Evolutionary conservation across 2,797 vertebrate species (phyloP).

Genomic region (Eurystomus glaucurus): DNA sequence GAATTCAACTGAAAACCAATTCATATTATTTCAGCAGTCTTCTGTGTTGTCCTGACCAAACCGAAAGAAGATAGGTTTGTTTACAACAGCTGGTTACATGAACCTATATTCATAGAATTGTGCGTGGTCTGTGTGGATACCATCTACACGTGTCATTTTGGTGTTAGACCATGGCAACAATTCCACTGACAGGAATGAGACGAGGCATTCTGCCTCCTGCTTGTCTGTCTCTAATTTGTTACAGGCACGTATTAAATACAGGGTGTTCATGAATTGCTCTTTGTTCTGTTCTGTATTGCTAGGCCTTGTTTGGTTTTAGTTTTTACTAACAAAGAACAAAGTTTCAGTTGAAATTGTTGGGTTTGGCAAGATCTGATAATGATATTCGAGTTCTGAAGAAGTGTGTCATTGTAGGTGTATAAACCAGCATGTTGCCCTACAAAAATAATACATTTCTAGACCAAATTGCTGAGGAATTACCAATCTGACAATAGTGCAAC

Average conservation of each 20-base stretch:
- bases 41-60: neutral
- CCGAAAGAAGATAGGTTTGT: neutral
- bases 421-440: neutral
- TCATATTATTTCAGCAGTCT: neutral
- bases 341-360: neutral
- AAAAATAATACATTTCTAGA: neutral
- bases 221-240: neutral
- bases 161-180: neutral
- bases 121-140: neutral
- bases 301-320: neutral
- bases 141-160: rapidly evolving
- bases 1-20: neutral
- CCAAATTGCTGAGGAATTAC: neutral
- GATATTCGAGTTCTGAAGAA: neutral
- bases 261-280: neutral
- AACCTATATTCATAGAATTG: neutral
- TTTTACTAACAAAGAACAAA: neutral
- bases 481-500: neutral
- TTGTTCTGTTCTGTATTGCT: neutral
- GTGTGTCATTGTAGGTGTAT: neutral
- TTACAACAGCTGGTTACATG: neutral
- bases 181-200: neutral
- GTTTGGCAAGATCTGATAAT: neutral
- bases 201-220: neutral
- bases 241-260: rapidly evolving